Conservation (phyloP, 1,140 invertebrate species). For the Apocrypta bakeri region DNA sequence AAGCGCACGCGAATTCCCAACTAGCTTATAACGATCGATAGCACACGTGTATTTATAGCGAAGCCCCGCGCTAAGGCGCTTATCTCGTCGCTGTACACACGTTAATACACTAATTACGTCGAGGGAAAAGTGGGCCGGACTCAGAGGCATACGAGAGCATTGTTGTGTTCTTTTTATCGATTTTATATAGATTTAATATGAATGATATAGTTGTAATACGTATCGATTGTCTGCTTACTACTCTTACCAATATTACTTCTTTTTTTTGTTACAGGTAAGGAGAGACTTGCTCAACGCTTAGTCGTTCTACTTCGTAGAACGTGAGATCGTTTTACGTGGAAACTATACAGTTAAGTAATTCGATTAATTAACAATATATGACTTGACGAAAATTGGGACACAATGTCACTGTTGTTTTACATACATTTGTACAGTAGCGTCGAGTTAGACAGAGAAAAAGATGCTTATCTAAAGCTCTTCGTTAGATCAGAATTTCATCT, state of each 20-base stretch:
- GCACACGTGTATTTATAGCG: not conserved
- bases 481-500: not conserved
- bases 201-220: not conserved
- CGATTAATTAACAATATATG: too few relatives aligned
- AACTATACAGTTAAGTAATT: too few relatives aligned
- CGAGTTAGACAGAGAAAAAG: not conserved
- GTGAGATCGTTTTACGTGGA: too few relatives aligned
- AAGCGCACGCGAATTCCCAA: not conserved
- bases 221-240: not conserved
- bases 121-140: constrained; percentile 16
- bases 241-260: not conserved
- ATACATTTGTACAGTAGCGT: too few relatives aligned
- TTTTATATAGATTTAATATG: not conserved
- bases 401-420: too few relatives aligned
- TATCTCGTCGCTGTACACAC: not conserved
- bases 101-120: constrained; percentile 32
- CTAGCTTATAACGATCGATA: not conserved
- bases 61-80: constrained; percentile 23
- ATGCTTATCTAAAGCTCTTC: not conserved
- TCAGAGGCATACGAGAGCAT: not conserved
- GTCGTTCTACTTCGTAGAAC: too few relatives aligned
- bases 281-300: not conserved
- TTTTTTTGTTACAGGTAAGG: constrained; percentile 25
- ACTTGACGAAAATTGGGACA: too few relatives aligned
- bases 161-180: not conserved